Evolutionary conservation across 2,797 vertebrate genomes (phyloP), one percentile per base, ranked within the genome.

Genomic region (Agapornis canus): DNA sequence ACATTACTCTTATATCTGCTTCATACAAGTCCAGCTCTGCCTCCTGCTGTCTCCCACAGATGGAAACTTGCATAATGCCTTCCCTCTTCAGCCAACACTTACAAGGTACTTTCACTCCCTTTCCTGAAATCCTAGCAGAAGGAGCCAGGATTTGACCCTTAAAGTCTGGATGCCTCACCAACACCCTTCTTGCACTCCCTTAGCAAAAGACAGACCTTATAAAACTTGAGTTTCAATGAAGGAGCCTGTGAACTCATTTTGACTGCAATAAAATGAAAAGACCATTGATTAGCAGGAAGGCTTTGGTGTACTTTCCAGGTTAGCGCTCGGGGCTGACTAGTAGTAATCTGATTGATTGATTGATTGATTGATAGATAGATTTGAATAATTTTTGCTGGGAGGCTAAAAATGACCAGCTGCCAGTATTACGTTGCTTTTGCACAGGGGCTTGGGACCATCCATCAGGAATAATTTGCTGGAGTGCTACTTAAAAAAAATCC

Each of bases 221-320:
- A 18, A 23, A 78, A 70, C 10, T 49, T 32, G 19, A 63, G 16
- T 70, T 82, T 61, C 54, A 65, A 1, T 47, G 17, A 23, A 73
- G 42, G 48, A 92, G 18, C 22, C 31, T 39, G 15, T n/a, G 37
- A 71, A 65, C 19, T 59, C 6, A 18, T 92, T 94, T 49, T 82
- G 75, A 43, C 26, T 45, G 29, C 78, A 84, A 52, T 39, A 71
- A 89, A 96, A 85, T 29, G 16, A 71, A 84, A 89, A 92, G 10
- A 15, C 2, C 3, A 3, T 31, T 86, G 51, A 63, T 84, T 21
- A 82, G 11, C 14, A 59, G 42, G 31, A 92, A 77, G 20, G 31
- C 8, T 10, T 18, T 15, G 19, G 23, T 77, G 13, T 32, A 42
- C 4, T 77, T 86, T 59, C 43, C 45, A 64, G 25, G 35, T 80